phyloP scores from a whole-genome alignment of 1,140 invertebrate genomes.

The Homarus americanus region DNA sequence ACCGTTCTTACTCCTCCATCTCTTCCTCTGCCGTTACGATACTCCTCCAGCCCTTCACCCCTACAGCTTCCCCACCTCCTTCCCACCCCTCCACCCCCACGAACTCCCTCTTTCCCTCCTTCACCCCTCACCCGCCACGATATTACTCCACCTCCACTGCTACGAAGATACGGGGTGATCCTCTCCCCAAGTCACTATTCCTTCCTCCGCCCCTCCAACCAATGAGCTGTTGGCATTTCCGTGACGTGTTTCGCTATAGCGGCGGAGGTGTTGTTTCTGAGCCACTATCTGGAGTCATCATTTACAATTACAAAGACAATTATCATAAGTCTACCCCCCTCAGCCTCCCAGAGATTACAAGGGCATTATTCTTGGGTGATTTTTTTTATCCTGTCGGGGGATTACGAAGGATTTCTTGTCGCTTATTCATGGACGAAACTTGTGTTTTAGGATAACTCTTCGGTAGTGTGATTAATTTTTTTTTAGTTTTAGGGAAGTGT shows the following conservation, averaged over 20 bases:
- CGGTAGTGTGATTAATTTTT: not conserved
- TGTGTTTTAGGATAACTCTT: not conserved
- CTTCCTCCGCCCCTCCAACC: not conserved
- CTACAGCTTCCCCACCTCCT: not conserved
- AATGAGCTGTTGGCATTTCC: slow-evolving; percentile 10
- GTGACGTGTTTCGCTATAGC: not conserved
- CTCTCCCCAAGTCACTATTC: too few relatives aligned
- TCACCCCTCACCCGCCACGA: not conserved
- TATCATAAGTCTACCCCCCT: slow-evolving; percentile 31
- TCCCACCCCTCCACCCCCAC: slow-evolving; percentile 7
- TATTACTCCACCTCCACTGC: not conserved
- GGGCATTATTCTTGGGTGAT: not conserved
- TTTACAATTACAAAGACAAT: slow-evolving; percentile 25
- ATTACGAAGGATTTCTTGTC: not conserved
- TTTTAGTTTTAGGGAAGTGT: not conserved
- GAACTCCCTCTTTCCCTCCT: not conserved
- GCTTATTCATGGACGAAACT: not conserved
- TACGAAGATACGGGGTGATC: too few relatives aligned
- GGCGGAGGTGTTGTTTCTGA: not conserved
- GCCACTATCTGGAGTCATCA: not conserved
- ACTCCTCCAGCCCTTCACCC: slow-evolving; percentile 11
- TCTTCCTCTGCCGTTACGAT: too few relatives aligned
- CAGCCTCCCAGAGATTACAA: not conserved
- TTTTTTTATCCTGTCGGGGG: not conserved
- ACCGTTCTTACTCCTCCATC: too few relatives aligned